Evolutionary conservation across 2,797 vertebrate species (phyloP).

Genomic region (Arrhamphus sclerolepis): DNA sequence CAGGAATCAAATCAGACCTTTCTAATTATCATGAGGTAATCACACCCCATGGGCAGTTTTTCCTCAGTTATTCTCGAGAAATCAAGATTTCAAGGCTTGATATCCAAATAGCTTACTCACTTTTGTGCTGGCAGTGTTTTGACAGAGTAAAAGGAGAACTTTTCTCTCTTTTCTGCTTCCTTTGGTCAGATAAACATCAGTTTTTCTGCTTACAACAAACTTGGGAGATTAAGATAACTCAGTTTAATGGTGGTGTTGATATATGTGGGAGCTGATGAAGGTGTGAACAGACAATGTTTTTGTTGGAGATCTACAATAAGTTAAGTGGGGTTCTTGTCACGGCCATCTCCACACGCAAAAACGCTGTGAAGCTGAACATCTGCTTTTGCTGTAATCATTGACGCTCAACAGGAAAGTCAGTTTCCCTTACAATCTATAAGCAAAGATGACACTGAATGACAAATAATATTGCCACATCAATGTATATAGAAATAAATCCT

Average conservation of each 20-base stretch:
- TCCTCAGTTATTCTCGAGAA: constrained; percentile 27
- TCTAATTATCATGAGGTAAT: constrained; percentile 22
- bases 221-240: constrained; percentile 31
- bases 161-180: constrained; percentile 39
- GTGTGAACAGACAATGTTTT: constrained; percentile 47
- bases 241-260: constrained; percentile 54
- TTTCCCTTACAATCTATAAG: constrained; percentile 41
- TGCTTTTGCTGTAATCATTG: constrained; percentile 52
- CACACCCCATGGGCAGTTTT: constrained; percentile 3
- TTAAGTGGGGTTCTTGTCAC: constrained; percentile 42
- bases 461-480: constrained; percentile 11
- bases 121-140: constrained; percentile 51
- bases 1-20: constrained; percentile 2
- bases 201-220: constrained; percentile 36
- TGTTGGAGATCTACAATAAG: constrained; percentile 26
- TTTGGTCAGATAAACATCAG: constrained; percentile 51
- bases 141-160: constrained; percentile 25
- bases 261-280: constrained; percentile 34
- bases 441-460: constrained; percentile 20
- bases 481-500: no score
- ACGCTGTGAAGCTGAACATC: constrained; percentile 42
- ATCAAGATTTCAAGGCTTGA: constrained; percentile 27
- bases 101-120: constrained; percentile 36
- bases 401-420: constrained; percentile 48
- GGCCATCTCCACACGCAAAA: constrained; percentile 48